A percentile compares a stretch with the other conserved stretches of the same genome.
Conservation (phyloP, 2,797 vertebrate species). For the Dicrostonyx torquatus region DNA sequence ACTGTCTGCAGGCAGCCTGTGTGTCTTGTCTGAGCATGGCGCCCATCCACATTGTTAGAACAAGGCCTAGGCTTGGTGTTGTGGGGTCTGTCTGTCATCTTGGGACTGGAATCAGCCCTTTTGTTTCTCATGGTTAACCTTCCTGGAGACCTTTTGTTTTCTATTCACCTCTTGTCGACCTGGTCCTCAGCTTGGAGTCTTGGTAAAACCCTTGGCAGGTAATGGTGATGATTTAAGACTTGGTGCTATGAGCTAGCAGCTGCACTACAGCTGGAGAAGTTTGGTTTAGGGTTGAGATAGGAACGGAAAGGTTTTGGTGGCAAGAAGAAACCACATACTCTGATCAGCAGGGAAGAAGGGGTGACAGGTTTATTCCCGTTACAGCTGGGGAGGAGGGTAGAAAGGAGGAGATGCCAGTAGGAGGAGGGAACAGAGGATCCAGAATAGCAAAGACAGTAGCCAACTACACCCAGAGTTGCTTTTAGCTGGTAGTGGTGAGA, state of each 20-base stretch:
- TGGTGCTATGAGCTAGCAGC: neutral
- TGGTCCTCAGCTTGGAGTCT: neutral
- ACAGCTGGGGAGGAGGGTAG: constrained; percentile 62
- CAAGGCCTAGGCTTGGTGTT: neutral
- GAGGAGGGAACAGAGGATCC: constrained; percentile 38
- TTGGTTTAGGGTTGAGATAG: constrained; percentile 32
- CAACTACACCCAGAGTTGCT: constrained; percentile 42
- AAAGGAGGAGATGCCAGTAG: constrained; percentile 52
- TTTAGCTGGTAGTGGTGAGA: constrained; percentile 49
- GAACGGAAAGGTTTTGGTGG: constrained; percentile 48
- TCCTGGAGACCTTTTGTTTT: neutral
- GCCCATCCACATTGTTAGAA: neutral
- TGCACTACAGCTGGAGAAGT: neutral
- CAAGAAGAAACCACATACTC: constrained; percentile 36
- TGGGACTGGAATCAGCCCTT: neutral
- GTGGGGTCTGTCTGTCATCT: neutral
- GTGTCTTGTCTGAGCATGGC: neutral
- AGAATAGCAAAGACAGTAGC: constrained; percentile 62
- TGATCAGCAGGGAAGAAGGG: neutral
- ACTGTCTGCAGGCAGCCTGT: neutral
- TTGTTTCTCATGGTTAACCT: neutral
- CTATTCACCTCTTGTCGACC: neutral
- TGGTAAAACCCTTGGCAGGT: neutral
- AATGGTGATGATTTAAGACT: neutral
- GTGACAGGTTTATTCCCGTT: constrained; percentile 51